phyloP scores from a whole-genome alignment of 2,888 invertebrate genomes.

The Eustalomyia histrio region DNA sequence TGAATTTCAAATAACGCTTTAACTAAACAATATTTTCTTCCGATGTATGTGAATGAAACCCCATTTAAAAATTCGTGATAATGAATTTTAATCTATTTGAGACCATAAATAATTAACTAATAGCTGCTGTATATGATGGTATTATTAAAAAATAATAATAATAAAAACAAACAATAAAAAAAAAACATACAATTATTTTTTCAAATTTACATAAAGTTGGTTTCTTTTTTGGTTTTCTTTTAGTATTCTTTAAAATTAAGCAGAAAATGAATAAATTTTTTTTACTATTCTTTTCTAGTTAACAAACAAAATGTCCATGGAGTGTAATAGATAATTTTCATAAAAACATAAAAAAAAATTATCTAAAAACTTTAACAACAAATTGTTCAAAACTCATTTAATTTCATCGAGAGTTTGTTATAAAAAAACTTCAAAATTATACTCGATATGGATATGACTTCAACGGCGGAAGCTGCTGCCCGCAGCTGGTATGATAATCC shows the following conservation, averaged over 20 bases:
- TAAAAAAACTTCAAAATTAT: constrained; percentile 78
- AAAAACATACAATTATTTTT: constrained; percentile 39
- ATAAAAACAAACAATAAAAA: constrained; percentile 12
- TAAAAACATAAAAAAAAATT: constrained; percentile 38
- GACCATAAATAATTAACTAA: constrained; percentile 15
- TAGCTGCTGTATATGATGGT: constrained; percentile 41
- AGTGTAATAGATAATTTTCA: constrained; percentile 3
- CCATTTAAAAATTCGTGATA: constrained; percentile 18
- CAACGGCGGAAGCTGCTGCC: constrained; percentile 80
- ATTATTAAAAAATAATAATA: constrained; percentile 38
- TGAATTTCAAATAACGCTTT: no score
- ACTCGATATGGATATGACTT: constrained; percentile 80
- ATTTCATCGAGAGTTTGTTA: constrained; percentile 59
- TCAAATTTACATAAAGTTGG: constrained; percentile 45
- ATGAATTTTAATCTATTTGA: constrained; percentile 45
- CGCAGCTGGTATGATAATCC: constrained; percentile 80
- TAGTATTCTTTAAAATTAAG: background rate
- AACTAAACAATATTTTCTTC: constrained; percentile 4
- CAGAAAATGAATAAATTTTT: background rate
- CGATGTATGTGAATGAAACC: background rate
- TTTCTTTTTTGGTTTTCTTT: background rate
- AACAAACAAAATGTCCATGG: constrained; percentile 2
- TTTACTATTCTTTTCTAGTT: background rate
- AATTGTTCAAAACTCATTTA: constrained; percentile 36
- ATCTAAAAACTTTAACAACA: background rate